Percentiles rank a stretch among this genome's conserved stretches.
Evolutionary conservation across 1,140 invertebrate species (phyloP).

Genomic region (Thaumatotibia leucotreta): DNA sequence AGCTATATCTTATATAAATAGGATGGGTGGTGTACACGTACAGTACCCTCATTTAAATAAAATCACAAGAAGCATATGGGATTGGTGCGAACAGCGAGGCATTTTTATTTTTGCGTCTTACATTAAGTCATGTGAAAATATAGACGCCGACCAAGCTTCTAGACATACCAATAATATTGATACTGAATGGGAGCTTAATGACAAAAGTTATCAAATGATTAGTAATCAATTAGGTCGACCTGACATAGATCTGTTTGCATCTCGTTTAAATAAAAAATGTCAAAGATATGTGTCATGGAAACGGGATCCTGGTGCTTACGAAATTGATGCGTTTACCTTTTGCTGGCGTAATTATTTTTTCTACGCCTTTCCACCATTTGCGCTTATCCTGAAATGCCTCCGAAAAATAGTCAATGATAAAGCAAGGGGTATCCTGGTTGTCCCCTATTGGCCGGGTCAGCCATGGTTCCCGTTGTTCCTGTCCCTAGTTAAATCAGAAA

Average conservation of each 20-base stretch:
- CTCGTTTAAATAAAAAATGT: constrained; percentile 28
- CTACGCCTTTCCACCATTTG: too few species aligned
- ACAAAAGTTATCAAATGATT: constrained; percentile 16
- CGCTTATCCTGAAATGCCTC: too few species aligned
- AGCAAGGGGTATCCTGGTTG: too few species aligned
- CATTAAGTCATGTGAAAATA: constrained; percentile 5
- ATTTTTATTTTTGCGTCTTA: constrained; percentile 16
- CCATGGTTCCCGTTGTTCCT: constrained; percentile 9
- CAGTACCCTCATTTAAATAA: constrained; percentile 11
- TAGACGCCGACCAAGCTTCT: neutral
- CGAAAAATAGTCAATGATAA: too few species aligned
- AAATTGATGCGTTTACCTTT: too few species aligned
- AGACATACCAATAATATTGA: neutral
- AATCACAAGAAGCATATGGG: constrained; percentile 14
- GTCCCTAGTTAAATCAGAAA: neutral
- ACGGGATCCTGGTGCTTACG: constrained; percentile 4
- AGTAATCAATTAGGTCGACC: constrained; percentile 15
- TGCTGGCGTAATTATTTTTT: too few species aligned
- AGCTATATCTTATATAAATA: too few species aligned
- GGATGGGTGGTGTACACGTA: too few species aligned
- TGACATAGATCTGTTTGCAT: constrained; percentile 35
- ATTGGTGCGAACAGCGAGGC: constrained; percentile 13
- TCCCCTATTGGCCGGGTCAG: constrained; percentile 7
- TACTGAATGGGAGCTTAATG: constrained; percentile 13
- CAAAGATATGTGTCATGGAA: constrained; percentile 7